Percentiles rank a stretch among this genome's conserved stretches.
phyloP scores from a whole-genome alignment of 2,797 vertebrate genomes.

The Brotula barbata region DNA sequence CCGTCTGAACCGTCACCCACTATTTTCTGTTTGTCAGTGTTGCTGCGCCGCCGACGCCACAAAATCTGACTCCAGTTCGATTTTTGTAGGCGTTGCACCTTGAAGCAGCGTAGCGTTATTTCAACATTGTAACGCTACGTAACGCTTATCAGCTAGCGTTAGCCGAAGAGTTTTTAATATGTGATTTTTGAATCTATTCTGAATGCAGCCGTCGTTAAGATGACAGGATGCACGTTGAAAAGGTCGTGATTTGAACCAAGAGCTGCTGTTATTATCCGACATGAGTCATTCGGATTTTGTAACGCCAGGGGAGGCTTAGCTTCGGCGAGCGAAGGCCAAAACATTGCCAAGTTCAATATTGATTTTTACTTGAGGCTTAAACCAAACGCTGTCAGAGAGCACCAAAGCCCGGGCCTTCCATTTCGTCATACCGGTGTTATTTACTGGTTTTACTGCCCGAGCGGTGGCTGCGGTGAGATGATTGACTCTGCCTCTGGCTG shows the following conservation, averaged over 20 bases:
- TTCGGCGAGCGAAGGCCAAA: slow-evolving; percentile 5
- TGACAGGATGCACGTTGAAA: background rate
- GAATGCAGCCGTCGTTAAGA: too few relatives aligned
- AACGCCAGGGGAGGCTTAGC: slow-evolving; percentile 18
- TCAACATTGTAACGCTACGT: too few relatives aligned
- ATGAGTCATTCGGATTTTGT: slow-evolving; percentile 32
- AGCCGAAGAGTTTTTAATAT: too few relatives aligned
- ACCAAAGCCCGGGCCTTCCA: slow-evolving; percentile 28
- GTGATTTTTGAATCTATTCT: too few relatives aligned
- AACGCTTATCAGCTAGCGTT: too few relatives aligned
- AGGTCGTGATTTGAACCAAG: slow-evolving; percentile 17
- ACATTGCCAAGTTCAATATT: slow-evolving; percentile 45
- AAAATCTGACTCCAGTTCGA: too few relatives aligned
- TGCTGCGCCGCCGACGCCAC: too few relatives aligned
- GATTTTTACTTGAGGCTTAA: slow-evolving; percentile 30
- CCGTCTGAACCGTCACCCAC: too few relatives aligned
- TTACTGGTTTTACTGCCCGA: slow-evolving; percentile 23
- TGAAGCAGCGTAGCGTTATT: too few relatives aligned
- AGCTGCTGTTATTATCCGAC: slow-evolving; percentile 6
- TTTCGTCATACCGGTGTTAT: slow-evolving; percentile 42
- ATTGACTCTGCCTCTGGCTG: slow-evolving; percentile 32
- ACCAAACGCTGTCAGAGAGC: slow-evolving; percentile 21
- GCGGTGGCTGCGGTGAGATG: slow-evolving; percentile 48
- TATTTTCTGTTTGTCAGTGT: too few relatives aligned
- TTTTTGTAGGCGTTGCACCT: too few relatives aligned